phyloP scores from a whole-genome alignment of 37 sponge, comb jelly and placozoan species.

The Amphimedon queenslandica region DNA sequence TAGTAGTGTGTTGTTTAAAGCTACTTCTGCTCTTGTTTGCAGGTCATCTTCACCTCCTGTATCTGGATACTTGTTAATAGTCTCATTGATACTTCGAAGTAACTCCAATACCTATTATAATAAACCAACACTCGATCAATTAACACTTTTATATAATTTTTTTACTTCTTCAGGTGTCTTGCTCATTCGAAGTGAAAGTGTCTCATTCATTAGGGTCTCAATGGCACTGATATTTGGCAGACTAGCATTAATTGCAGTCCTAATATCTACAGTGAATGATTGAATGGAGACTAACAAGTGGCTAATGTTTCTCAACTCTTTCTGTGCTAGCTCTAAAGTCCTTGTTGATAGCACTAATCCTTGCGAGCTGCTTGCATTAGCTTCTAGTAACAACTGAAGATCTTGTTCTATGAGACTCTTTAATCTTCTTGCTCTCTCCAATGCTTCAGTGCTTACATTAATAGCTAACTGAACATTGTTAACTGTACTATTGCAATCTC shows the following conservation, averaged over 20 bases:
- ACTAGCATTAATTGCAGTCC: too few species aligned
- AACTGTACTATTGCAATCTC: conserved; percentile 15
- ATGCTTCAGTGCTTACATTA: background rate
- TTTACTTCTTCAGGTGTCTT: conserved; percentile 1
- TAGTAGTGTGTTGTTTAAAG: conserved; percentile 11
- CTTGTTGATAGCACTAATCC: too few species aligned
- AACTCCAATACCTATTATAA: too few species aligned
- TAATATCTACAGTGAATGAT: too few species aligned
- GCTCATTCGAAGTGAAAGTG: conserved; percentile 21
- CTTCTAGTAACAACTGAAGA: background rate
- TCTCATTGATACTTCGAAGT: background rate
- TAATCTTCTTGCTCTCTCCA: background rate
- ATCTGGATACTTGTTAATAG: conserved; percentile 9
- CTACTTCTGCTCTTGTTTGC: conserved; percentile 9
- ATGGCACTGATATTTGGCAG: conserved; percentile 24
- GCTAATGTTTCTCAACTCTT: conserved; percentile 13
- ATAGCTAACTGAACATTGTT: background rate
- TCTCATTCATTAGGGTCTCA: conserved; percentile 23
- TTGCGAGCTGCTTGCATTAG: too few species aligned
- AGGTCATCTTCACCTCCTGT: conserved; percentile 14
- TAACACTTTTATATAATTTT: background rate
- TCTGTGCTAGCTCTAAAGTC: too few species aligned
- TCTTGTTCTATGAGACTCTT: background rate
- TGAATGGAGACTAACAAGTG: too few species aligned
- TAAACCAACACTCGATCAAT: too few species aligned